Base-by-base conservation (phyloP, 1,140 invertebrate genomes). In the Geopemphigus sp. region DNA sequence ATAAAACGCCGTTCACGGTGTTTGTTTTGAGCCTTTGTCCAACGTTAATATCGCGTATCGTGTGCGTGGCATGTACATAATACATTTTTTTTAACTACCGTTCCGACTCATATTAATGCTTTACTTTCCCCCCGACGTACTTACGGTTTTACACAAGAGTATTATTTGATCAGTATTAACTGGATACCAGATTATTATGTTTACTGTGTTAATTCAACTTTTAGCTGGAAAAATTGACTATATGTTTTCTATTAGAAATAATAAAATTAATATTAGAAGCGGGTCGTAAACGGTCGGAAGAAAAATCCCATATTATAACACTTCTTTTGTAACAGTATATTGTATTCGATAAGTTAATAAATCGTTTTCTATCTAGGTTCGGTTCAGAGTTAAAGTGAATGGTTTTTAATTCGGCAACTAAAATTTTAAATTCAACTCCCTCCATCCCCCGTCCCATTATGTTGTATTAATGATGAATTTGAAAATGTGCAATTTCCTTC, bases 151-250 rank as follows among this genome's bases (percentile, higher is more conserved):
- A n/a, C n/a, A 78, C 45, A 78, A 78, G 39, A 78, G 74, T 78
- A 78, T 78, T 78, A 78, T 78, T 78, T 78, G 63, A 78, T 78
- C 74, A 78, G 74, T 78, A 78, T 78, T 78, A 78, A 78, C 74
- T 39, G 32, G 39, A 59, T 78, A 78, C 39, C 74, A 78, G 57
- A 61, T n/a, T 61, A 61, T 50, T 50, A 76, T 45, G 29, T 78
- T 78, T 78, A 72, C 68, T 8, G 22, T 72, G 8, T n/a, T 45
- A 54, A 72, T 54, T 63, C 26, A 17, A 14, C 11, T 26, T 26
- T 24, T 26, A 50, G 8, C n/a, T n/a, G 45, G 47, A 70, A 26
- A 26, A 32, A 72, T 54, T 29, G 47, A 72, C 68, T 12, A 72
- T 72, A 39, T 8, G 68, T 72, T 54, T 54, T 72, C 47, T 53